These are phyloP conservation scores for Bubalus kerabau DNA, from an alignment of 2,113 vertebrate genomes.

Conservation along the genomic window DNA sequence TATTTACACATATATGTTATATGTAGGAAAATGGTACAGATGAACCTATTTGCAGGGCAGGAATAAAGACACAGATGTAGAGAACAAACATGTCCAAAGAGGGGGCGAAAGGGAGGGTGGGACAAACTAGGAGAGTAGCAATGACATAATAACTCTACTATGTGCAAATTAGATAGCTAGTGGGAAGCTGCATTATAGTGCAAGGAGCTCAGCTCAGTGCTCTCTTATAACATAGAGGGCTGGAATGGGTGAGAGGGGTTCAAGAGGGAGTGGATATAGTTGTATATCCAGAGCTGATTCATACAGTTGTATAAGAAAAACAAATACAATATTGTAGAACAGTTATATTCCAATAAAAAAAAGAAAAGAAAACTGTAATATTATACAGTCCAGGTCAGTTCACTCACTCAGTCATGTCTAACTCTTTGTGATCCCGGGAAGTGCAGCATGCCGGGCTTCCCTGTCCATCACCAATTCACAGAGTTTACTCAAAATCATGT, in stretches of 20 bases:
- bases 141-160: not conserved
- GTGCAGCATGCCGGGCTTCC: not conserved
- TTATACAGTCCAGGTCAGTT: not conserved
- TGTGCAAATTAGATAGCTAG: not conserved
- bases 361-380: not conserved
- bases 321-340: not conserved
- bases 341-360: not conserved
- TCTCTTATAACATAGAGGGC: not conserved
- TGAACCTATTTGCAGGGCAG: not conserved
- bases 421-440: not conserved
- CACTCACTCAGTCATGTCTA: not conserved
- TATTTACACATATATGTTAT: not conserved
- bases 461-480: not conserved
- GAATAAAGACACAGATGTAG: not conserved
- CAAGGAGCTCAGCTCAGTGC: not conserved
- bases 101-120: accelerated
- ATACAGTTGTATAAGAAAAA: not conserved
- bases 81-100: not conserved
- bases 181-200: not conserved
- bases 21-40: not conserved
- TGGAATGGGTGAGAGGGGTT: not conserved
- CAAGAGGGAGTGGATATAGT: not conserved
- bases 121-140: not conserved
- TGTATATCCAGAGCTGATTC: not conserved
- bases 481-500: not conserved